These are phyloP conservation scores for Formica aserva DNA, from an alignment of 2,888 invertebrate species.

Conservation along the genomic window DNA sequence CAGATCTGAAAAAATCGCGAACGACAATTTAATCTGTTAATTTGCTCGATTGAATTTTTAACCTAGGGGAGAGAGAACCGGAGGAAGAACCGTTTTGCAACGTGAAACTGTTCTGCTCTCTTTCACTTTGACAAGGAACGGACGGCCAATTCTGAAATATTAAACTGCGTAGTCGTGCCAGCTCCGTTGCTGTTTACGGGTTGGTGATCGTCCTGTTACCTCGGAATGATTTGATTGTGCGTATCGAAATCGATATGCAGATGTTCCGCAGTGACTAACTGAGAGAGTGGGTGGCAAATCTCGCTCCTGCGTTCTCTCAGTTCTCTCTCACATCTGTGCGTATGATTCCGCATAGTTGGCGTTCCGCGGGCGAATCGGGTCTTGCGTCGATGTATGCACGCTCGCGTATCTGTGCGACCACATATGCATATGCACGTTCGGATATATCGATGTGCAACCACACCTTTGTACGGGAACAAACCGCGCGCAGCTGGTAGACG, in stretches of 20 bases:
- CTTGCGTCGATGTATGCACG: slow-evolving; percentile 13
- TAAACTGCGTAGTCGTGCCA: slow-evolving; percentile 29
- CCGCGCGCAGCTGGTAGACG: slow-evolving; percentile 31
- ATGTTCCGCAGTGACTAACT: slow-evolving; percentile 24
- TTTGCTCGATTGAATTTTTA: background rate
- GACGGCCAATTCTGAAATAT: slow-evolving; percentile 14
- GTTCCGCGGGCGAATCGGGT: slow-evolving; percentile 31
- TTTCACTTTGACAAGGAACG: slow-evolving; percentile 9
- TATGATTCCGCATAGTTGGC: slow-evolving; percentile 41
- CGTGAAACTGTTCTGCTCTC: background rate
- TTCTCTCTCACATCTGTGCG: slow-evolving; percentile 31
- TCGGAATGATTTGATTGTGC: slow-evolving; percentile 39
- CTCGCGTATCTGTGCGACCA: background rate
- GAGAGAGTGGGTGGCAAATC: background rate
- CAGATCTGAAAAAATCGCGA: background rate
- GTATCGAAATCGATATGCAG: slow-evolving; percentile 21
- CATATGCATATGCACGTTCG: background rate
- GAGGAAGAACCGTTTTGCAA: too few relatives aligned
- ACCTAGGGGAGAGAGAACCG: background rate
- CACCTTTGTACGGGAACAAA: background rate
- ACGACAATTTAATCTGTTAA: slow-evolving; percentile 1
- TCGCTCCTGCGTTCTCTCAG: slow-evolving; percentile 9
- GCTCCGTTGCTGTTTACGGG: slow-evolving; percentile 12
- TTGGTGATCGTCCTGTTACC: slow-evolving; percentile 27
- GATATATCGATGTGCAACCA: slow-evolving; percentile 29